These are phyloP conservation scores for Euwallacea fornicatus DNA, from an alignment of 1,140 invertebrate species.

Conservation along the genomic window DNA sequence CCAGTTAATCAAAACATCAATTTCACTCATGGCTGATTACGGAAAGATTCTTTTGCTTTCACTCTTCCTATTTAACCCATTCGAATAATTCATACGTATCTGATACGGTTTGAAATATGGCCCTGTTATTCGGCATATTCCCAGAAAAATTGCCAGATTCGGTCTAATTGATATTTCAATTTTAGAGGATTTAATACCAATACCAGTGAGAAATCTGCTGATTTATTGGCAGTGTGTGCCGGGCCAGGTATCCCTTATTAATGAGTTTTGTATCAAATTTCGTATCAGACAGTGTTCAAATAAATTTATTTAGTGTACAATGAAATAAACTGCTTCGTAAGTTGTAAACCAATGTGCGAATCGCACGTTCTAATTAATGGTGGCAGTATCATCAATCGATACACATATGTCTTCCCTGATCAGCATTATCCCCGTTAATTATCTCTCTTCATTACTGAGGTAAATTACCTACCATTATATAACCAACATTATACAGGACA, in stretches of 20 bases:
- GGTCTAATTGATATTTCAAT: constrained; percentile 5
- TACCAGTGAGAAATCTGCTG: not conserved
- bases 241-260: too few species aligned
- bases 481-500: not conserved
- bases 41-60: too few species aligned
- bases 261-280: too few species aligned
- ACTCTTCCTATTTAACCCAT: too few species aligned
- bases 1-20: too few species aligned
- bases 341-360: too few species aligned
- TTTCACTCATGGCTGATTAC: too few species aligned
- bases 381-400: not conserved
- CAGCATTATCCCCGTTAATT: not conserved
- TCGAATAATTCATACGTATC: not conserved
- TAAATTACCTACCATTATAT: not conserved
- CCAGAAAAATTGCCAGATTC: not conserved
- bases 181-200: constrained; percentile 1
- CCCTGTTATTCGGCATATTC: not conserved
- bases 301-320: too few species aligned
- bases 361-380: too few species aligned
- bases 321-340: too few species aligned
- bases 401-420: not conserved
- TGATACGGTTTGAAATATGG: constrained; percentile 1
- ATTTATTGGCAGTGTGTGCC: not conserved
- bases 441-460: not conserved
- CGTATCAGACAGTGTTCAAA: too few species aligned